Percentiles rank a stretch among this genome's conserved stretches.
These are phyloP conservation scores for human (Homo sapiens) DNA, from an alignment of 2,113 vertebrate genomes.

Conservation along the genomic window GRCh38 chr2:134833501-134834000, in stretches of 20 bases:
- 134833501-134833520: neutral
- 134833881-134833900: neutral
- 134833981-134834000: neutral
- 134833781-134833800: neutral
- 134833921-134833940: neutral
- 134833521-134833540: slow-evolving; percentile 8
- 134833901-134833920: neutral
- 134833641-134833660: neutral
- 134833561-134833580: neutral
- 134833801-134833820: slow-evolving; percentile 10
- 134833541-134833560: neutral
- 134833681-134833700: neutral
- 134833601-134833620: neutral
- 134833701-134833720: neutral
- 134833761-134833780: neutral
- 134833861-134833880: neutral
- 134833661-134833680: neutral
- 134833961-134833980: too few relatives aligned
- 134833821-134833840: neutral
- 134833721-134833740: neutral
- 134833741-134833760: neutral
- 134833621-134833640: neutral
- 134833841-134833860: neutral
- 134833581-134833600: neutral
- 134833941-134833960: neutral